Evolutionary conservation across 2,797 vertebrate species (phyloP), one percentile per base, ranked within the genome.

Genomic region (Anabas testudineus): DNA sequence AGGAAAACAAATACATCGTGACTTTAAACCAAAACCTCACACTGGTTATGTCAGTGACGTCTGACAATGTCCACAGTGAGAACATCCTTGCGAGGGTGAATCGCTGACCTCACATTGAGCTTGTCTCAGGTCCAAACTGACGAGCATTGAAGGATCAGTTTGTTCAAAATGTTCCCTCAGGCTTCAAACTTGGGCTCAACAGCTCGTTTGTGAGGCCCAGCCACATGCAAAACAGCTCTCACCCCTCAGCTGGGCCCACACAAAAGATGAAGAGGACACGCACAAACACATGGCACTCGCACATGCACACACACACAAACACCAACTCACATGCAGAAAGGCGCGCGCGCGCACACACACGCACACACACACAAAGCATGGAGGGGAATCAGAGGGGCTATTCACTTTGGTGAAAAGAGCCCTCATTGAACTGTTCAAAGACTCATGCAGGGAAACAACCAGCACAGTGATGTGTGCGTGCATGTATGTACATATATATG

Each of bases 351-450:
- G 74, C 57, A 48, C 22, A 7, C 46, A 36, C 74, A 64, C 47
- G 72, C 57, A 64, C 45, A 10, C 7, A 56, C 72, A 61, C 64
- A 69, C 52, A 65, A 30, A 78, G 28, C 46, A 30, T 13, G 37
- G 74, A 79, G 75, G 64, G 81, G 79, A 89, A 90, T 90, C 87
- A 92, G 89, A 87, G 86, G 74, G 81, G 67, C 87, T 81, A 86
- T 91, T 93, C 87, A 91, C 68, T 83, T 84, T 84, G 66, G 79
- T 91, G 80, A 91, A 91, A 90, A 90, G 84, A 80, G 58, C 65
- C 78, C 88, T 84, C 85, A 91, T 87, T 91, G 84, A 92, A 86
- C 78, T 81, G 86, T 87, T 91, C 88, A 92, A 92, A 92, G 87
- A 74, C 64, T 73, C 70, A 80, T 62, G 68, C 83, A 71, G 78